These are phyloP conservation scores for Scaptomyza polygonia DNA, from an alignment of 2,888 invertebrate genomes.

Conservation along the genomic window DNA sequence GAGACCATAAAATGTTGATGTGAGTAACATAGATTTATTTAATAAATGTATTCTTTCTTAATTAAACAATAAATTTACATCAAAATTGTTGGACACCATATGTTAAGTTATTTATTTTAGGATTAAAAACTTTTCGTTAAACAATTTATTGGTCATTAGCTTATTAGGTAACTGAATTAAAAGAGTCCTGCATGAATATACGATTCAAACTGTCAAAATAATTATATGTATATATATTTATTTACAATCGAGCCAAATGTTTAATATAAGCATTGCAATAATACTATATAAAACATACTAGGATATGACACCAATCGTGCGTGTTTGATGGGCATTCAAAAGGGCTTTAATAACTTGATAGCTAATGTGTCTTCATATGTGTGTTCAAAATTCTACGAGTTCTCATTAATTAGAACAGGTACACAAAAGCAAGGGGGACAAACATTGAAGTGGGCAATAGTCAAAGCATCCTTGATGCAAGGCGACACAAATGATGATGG, in stretches of 20 bases:
- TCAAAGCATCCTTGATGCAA: conserved; percentile 48
- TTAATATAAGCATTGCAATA: conserved; percentile 20
- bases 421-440: conserved; percentile 27
- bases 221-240: conserved; percentile 12
- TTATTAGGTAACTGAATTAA: conserved; percentile 11
- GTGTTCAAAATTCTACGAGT: conserved; percentile 42
- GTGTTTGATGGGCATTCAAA: conserved; percentile 49
- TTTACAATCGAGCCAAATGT: neutral
- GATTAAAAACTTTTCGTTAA: no score
- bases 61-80: no score
- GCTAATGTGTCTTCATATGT: conserved; percentile 33
- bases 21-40: no score
- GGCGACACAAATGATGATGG: neutral
- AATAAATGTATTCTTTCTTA: no score
- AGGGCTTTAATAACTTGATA: conserved; percentile 66
- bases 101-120: no score
- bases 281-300: neutral
- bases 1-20: neutral
- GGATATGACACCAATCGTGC: conserved; percentile 23
- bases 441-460: conserved; percentile 49
- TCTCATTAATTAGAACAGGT: conserved; percentile 73
- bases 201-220: conserved; percentile 16
- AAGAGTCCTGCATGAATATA: conserved; percentile 2
- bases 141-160: conserved; percentile 3
- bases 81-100: no score